A percentile compares a stretch with the other conserved stretches of the same genome.
Evolutionary conservation across 2,113 vertebrate genomes (phyloP).

Genomic region (Lichenostomus cassidix): DNA sequence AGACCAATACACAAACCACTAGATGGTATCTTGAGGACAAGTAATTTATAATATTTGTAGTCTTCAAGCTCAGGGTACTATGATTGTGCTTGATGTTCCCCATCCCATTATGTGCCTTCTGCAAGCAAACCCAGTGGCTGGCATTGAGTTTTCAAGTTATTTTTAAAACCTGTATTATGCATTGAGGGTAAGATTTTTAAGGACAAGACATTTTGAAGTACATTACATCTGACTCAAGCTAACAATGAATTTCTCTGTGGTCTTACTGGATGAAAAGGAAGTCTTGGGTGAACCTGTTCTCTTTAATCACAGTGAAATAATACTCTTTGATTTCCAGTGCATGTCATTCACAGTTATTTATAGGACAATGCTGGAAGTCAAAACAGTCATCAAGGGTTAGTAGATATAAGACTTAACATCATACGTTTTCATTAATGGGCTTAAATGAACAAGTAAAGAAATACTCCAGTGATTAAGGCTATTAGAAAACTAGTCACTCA

Average conservation of each 20-base stretch:
- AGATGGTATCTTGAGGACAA: background rate
- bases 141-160: background rate
- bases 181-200: constrained; percentile 44
- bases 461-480: constrained; percentile 46
- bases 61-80: background rate
- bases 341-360: constrained; percentile 68
- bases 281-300: constrained; percentile 46
- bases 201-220: constrained; percentile 50
- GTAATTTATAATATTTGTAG: background rate
- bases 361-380: constrained; percentile 67
- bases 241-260: constrained; percentile 56
- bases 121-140: background rate
- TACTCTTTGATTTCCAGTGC: constrained; percentile 64
- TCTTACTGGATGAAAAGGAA: constrained; percentile 47
- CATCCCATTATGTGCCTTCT: background rate
- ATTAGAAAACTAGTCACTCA: constrained; percentile 59
- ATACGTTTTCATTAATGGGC: constrained; percentile 45
- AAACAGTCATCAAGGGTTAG: constrained; percentile 68
- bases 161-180: constrained; percentile 32
- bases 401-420: constrained; percentile 64
- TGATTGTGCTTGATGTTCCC: background rate
- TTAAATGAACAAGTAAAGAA: constrained; percentile 54
- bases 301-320: constrained; percentile 64
- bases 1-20: background rate
- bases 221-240: constrained; percentile 40